phyloP scores from a whole-genome alignment of 2,797 vertebrate species.

The Trachops cirrhosus region DNA sequence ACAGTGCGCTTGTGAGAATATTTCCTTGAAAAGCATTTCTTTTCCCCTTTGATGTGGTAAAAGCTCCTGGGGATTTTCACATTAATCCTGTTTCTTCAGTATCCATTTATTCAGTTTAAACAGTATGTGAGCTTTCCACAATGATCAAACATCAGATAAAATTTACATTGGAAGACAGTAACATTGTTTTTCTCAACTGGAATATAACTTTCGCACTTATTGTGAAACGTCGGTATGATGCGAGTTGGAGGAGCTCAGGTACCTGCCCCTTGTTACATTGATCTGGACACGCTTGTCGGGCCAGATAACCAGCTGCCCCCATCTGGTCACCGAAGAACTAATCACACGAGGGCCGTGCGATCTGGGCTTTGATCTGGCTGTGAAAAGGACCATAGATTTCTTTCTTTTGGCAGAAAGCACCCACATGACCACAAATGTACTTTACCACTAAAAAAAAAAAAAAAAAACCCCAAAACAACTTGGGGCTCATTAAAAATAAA shows the following conservation, averaged over 20 bases:
- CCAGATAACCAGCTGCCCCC: neutral
- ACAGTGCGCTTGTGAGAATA: neutral
- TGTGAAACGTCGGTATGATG: neutral
- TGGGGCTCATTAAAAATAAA: neutral
- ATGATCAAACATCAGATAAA: conserved; percentile 20
- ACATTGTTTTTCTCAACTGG: neutral
- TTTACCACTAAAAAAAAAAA: neutral
- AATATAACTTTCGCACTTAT: neutral
- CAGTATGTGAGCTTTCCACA: neutral
- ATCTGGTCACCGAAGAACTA: neutral
- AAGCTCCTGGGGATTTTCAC: neutral
- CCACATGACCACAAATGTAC: neutral
- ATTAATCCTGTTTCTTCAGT: neutral
- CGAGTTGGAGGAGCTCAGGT: neutral
- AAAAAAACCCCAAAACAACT: too few species aligned
- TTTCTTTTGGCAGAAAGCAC: neutral
- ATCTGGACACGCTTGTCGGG: neutral
- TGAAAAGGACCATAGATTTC: neutral
- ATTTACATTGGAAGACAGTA: conserved; percentile 8
- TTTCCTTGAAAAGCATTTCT: neutral
- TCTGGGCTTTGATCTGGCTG: neutral
- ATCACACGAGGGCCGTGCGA: neutral
- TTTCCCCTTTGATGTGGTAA: neutral
- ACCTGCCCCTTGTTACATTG: neutral
- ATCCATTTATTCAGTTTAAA: neutral